Conservation (phyloP, 2,888 invertebrate species). For the Eulithis testata region DNA sequence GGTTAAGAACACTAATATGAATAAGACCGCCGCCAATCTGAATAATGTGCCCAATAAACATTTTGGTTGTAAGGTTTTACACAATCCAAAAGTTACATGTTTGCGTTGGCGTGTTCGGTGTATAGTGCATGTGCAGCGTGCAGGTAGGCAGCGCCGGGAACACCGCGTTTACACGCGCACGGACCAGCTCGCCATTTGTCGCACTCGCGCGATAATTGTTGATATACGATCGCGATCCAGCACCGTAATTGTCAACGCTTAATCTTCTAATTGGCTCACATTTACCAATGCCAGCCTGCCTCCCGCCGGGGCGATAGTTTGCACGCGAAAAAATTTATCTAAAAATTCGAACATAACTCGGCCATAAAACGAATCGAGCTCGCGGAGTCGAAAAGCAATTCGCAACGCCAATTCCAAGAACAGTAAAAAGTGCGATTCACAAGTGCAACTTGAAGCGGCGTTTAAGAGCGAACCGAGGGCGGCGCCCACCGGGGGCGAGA, state of each 20-base stretch:
- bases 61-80: neutral
- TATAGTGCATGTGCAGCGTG: conserved; percentile 37
- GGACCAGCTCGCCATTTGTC: conserved; percentile 75
- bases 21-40: too few species aligned
- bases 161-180: conserved; percentile 71
- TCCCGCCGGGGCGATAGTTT: conserved; percentile 65
- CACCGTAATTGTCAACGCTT: conserved; percentile 84
- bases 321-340: conserved; percentile 55
- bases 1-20: too few species aligned
- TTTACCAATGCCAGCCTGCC: conserved; percentile 81
- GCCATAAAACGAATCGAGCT: conserved; percentile 61
- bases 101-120: conserved; percentile 34
- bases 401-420: conserved; percentile 80
- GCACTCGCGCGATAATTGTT: conserved; percentile 83
- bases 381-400: conserved; percentile 76
- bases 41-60: neutral
- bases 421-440: conserved; percentile 84
- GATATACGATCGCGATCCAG: conserved; percentile 83
- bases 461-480: conserved; percentile 83
- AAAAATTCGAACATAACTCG: conserved; percentile 51
- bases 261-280: conserved; percentile 84
- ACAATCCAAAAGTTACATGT: conserved; percentile 10
- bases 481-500: conserved; percentile 82
- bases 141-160: conserved; percentile 31
- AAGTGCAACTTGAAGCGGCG: conserved; percentile 84